These are phyloP conservation scores for Temnothorax longispinosus DNA, from an alignment of 1,140 invertebrate genomes.

Conservation along the genomic window DNA sequence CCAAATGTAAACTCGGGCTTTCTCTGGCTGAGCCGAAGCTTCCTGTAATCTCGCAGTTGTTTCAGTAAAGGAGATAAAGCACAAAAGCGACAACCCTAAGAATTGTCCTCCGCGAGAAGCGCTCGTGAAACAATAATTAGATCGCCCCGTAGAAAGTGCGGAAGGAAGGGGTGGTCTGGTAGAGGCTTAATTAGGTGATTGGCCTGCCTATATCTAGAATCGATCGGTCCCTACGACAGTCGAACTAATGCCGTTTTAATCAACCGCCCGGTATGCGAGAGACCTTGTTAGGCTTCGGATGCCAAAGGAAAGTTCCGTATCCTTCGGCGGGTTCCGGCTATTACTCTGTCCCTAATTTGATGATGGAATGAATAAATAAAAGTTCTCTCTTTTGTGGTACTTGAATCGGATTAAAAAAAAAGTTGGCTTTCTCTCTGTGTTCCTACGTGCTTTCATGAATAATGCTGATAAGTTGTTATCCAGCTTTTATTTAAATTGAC, in stretches of 20 bases:
- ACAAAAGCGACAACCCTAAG: slow-evolving; percentile 71
- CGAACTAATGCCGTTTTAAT: slow-evolving; percentile 79
- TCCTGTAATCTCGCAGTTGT: slow-evolving; percentile 58
- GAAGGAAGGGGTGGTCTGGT: slow-evolving; percentile 63
- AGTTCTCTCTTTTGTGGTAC: slow-evolving; percentile 38
- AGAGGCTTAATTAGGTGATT: slow-evolving; percentile 81
- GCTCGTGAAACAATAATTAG: slow-evolving; percentile 81
- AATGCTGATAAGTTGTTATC: slow-evolving; percentile 6
- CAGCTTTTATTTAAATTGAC: slow-evolving; percentile 1
- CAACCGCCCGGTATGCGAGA: slow-evolving; percentile 62
- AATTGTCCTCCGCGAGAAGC: slow-evolving; percentile 56
- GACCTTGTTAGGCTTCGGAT: slow-evolving; percentile 53
- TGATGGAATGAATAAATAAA: slow-evolving; percentile 58
- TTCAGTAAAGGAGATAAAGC: slow-evolving; percentile 64
- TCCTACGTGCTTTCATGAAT: slow-evolving; percentile 14
- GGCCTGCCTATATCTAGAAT: slow-evolving; percentile 70
- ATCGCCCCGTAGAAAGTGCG: slow-evolving; percentile 74
- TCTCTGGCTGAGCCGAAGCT: not conserved
- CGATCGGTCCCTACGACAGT: slow-evolving; percentile 64
- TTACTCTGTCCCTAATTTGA: slow-evolving; percentile 35
- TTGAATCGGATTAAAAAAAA: slow-evolving; percentile 37
- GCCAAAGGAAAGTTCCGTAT: slow-evolving; percentile 37
- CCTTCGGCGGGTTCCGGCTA: slow-evolving; percentile 28
- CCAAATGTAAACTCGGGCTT: not conserved
- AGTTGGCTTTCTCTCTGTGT: slow-evolving; percentile 11